These are phyloP conservation scores for Rhinophrynus dorsalis DNA, from an alignment of 2,797 vertebrate genomes.

Conservation along the genomic window DNA sequence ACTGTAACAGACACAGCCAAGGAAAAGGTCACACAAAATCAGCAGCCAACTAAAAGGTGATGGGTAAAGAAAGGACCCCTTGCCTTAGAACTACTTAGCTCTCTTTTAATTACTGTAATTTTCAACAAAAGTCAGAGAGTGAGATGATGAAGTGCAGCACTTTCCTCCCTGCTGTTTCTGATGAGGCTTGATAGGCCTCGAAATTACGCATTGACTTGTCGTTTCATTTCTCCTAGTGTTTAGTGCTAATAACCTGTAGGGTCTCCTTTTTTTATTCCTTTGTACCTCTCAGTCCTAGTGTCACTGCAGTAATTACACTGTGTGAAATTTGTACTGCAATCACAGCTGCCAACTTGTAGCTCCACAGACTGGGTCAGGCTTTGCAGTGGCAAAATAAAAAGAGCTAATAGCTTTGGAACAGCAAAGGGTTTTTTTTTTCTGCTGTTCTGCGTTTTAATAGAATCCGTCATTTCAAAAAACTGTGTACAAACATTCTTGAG, in stretches of 20 bases:
- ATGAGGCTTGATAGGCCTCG: slow-evolving; percentile 95
- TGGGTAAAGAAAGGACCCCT: slow-evolving; percentile 85
- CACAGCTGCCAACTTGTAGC: slow-evolving; percentile 93
- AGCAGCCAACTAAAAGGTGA: slow-evolving; percentile 86
- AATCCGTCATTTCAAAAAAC: slow-evolving; percentile 57
- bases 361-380: slow-evolving; percentile 82
- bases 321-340: slow-evolving; percentile 95
- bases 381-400: slow-evolving; percentile 63
- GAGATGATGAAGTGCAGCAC: slow-evolving; percentile 96
- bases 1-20: slow-evolving; percentile 80
- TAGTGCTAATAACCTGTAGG: slow-evolving; percentile 97
- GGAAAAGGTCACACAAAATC: slow-evolving; percentile 85
- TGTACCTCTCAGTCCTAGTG: slow-evolving; percentile 85
- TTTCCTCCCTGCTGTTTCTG: slow-evolving; percentile 93
- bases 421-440: slow-evolving; percentile 31
- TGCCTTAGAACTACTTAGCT: slow-evolving; percentile 88
- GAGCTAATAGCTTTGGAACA: slow-evolving; percentile 63
- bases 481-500: slow-evolving; percentile 63
- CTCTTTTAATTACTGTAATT: slow-evolving; percentile 98
- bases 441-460: slow-evolving; percentile 64
- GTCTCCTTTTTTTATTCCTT: slow-evolving; percentile 79
- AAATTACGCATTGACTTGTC: slow-evolving; percentile 95
- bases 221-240: slow-evolving; percentile 96
- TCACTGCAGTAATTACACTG: slow-evolving; percentile 96
- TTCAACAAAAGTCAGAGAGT: slow-evolving; percentile 97